Base-by-base conservation (phyloP, 2,113 vertebrate species). In the Cairina moschata region DNA sequence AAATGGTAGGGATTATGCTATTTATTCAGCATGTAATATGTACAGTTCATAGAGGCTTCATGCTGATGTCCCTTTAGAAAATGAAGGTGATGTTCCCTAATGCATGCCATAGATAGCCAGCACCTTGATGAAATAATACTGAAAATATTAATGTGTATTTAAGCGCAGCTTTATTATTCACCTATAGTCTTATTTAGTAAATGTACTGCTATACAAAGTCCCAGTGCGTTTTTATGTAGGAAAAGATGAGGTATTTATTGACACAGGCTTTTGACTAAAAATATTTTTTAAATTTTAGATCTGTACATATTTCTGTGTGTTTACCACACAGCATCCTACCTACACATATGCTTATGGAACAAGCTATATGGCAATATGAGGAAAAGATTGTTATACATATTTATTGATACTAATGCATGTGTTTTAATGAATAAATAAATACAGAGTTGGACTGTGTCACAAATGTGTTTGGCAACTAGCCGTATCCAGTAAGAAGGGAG, bases 341-440 rank as follows among this genome's bases (percentile, higher is more conserved):
- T 1, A 8, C 20, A 66, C 85, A 44, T 8, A 4, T 28, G 90
- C 11, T 93, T 54, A 62, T 10, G 89, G 56, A 56, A 83, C 80
- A 59, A 73, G 83, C 87, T 93, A 18, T 50, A 89, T 14, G 65
- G 91, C 93, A 74, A 85, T 10, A 83, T 50, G 87, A 40, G 86
- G 77, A 79, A 97, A 96, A 97, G 90, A 90, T 13, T 83, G 91
- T 46, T 91, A 75, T 93, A 75, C 95, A 73, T 97, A 97, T 98
- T 97, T 98, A 97, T 96, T 94, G 98, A 75, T 95, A 96, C 65
- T 86, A 88, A 91, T 92, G 89, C 86, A 32, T 77, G 96, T 96
- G 90, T 92, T 95, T 93, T 93, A 97, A 96, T 97, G 97, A 97
- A 96, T 95, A 97, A 97, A 97, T 97, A 97, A 97, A 96, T 93